A percentile compares a stretch with the other conserved stretches of the same genome.
These are phyloP conservation scores for Umimayanthus chanpuru DNA, from an alignment of 92 coral and sea anemone species.

Conservation along the genomic window DNA sequence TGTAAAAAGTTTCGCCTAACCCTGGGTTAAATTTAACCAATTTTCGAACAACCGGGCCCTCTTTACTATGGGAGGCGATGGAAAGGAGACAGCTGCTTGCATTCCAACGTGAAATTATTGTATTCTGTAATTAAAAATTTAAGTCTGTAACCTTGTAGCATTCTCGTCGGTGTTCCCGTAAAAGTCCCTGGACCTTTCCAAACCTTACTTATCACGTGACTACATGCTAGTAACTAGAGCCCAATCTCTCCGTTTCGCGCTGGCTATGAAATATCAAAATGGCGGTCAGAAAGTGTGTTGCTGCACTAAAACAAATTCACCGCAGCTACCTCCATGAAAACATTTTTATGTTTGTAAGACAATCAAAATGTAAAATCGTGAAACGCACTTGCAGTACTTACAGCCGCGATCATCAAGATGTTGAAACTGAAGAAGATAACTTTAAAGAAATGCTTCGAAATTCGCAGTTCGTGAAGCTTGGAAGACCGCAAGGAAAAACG, in stretches of 20 bases:
- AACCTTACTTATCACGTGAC: too few relatives aligned
- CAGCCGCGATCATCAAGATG: not conserved
- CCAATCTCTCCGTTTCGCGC: not conserved
- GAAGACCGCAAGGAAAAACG: conserved; percentile 62
- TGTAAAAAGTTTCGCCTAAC: too few relatives aligned
- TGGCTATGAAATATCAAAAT: conserved; percentile 5
- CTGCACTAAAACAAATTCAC: not conserved
- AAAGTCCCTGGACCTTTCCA: too few relatives aligned
- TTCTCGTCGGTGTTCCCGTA: too few relatives aligned
- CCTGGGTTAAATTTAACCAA: too few relatives aligned
- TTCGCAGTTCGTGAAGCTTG: conserved; percentile 80
- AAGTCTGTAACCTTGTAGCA: too few relatives aligned
- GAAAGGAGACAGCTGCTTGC: too few relatives aligned
- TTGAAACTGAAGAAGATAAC: conserved; percentile 55
- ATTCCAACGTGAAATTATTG: too few relatives aligned
- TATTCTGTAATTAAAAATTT: too few relatives aligned
- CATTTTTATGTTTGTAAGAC: not conserved
- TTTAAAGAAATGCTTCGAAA: conserved; percentile 83
- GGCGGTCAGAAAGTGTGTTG: conserved; percentile 23
- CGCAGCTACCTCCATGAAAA: not conserved
- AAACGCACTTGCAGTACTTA: conserved; percentile 11
- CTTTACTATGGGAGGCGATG: too few relatives aligned
- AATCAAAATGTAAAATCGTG: not conserved
- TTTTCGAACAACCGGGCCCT: too few relatives aligned
- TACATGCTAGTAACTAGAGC: not conserved